phyloP scores from a whole-genome alignment of 2,113 vertebrate genomes.

The Tachycineta bicolor region DNA sequence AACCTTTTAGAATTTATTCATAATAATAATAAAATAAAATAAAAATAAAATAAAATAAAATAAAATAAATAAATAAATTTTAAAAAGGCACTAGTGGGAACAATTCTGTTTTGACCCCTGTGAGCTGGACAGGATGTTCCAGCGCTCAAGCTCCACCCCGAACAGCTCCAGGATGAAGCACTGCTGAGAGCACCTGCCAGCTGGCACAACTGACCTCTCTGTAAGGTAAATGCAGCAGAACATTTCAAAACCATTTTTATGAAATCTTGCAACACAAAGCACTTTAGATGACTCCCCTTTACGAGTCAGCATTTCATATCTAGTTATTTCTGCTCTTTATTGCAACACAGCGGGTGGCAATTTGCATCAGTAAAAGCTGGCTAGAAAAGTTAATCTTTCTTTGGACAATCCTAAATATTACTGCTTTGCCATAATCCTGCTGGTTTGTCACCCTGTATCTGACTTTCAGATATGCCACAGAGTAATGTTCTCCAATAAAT shows the following conservation, averaged over 20 bases:
- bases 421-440: neutral
- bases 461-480: neutral
- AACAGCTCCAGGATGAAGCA: neutral
- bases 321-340: slow-evolving; percentile 18
- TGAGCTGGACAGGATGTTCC: neutral
- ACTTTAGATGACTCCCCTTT: neutral
- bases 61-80: accelerated
- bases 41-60: neutral
- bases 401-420: neutral
- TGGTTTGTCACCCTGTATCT: neutral
- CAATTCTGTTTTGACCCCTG: neutral
- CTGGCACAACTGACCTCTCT: neutral
- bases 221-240: slow-evolving; percentile 1
- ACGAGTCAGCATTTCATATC: neutral
- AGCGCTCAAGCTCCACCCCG: accelerated
- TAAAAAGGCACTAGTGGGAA: neutral
- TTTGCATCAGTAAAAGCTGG: slow-evolving; percentile 3
- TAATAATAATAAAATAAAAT: neutral
- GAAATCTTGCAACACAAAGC: slow-evolving; percentile 29
- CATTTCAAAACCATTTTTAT: slow-evolving; percentile 25
- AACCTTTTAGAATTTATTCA: neutral
- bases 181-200: neutral
- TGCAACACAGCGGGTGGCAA: neutral
- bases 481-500: neutral
- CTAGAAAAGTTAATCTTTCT: slow-evolving; percentile 37